Base-by-base conservation (phyloP, 2,797 vertebrate species). In the Aldrovandia affinis region DNA sequence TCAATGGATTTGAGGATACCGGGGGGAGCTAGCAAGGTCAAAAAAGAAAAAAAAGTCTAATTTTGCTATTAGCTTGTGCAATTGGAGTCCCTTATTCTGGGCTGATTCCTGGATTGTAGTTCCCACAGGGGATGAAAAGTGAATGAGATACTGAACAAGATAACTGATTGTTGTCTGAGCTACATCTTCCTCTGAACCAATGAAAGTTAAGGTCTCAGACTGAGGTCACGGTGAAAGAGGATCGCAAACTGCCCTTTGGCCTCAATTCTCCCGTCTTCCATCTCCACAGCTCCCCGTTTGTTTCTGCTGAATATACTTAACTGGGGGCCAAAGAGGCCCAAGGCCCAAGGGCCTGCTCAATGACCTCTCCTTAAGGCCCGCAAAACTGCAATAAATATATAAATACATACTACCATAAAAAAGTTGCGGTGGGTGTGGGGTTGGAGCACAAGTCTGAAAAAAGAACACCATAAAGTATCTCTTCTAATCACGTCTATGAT, bases 1-100 rank as follows among this genome's bases (percentile, higher is more conserved):
- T 77, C 73, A 77, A 77, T 70, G 68, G 18, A 70, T 39, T 77
- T 42, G 25, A 47, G 42, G 42, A 10, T n/a, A 77, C 25, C 25
- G 22, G 73, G 22, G 73, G 73, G 73, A 77, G 73, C 73, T 44
- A n/a, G 73, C 73, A 77, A 77, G 39, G 73, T 77, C 73, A 77
- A n/a, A 77, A 47, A 44, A n/a, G 73, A 18, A 33, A 12, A 44
- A 36, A 25, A 47, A 12, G 3, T 10, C 22, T 47, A 77, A 77
- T 77, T 77, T 47, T 22, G 20, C 20, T 77, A 47, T 47, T 77
- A 44, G 20, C 39, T 77, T 47, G 42, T 47, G 42, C 8, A n/a
- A 47, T 44, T 1, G 25, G 42, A 47, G 22, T 77, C 42, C 39
- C 39, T 77, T 77, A 25, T 77, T 14, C 70, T 75, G 70, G 70